A percentile compares a stretch with the other conserved stretches of the same genome.
Conservation (phyloP, 2,113 vertebrate species). For the Plecotus auritus region DNA sequence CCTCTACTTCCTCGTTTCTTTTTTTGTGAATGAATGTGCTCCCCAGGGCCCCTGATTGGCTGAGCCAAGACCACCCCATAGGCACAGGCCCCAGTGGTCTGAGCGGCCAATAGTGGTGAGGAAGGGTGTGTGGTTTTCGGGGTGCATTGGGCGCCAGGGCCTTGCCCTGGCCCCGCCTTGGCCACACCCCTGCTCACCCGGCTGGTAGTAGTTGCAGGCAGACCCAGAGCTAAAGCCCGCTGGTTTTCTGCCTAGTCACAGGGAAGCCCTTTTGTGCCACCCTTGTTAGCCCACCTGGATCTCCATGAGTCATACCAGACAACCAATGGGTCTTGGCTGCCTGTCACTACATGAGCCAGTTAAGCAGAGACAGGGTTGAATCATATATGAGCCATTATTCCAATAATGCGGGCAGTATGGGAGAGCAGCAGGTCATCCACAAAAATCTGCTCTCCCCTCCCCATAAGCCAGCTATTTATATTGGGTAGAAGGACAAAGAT, state of each 20-base stretch:
- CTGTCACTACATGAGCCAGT: too few species aligned
- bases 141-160: not conserved
- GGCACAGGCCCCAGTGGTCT: constrained; percentile 69
- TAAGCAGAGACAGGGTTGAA: too few species aligned
- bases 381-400: too few species aligned
- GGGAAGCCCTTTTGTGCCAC: not conserved
- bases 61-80: constrained; percentile 76
- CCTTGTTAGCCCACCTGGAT: not conserved
- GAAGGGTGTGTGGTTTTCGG: not conserved
- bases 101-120: constrained; percentile 21
- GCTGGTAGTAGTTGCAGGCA: not conserved
- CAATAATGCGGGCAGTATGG: too few species aligned
- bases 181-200: not conserved
- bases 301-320: constrained; percentile 1
- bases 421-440: too few species aligned
- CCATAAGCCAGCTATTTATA: too few species aligned
- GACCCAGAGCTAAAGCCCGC: not conserved
- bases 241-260: constrained; percentile 60
- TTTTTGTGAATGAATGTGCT: constrained; percentile 79
- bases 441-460: too few species aligned
- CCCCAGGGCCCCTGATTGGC: constrained; percentile 77
- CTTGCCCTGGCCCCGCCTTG: not conserved
- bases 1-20: constrained; percentile 15
- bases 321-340: too few species aligned
- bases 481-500: too few species aligned